Evolutionary conservation across 1,140 invertebrate genomes (phyloP), one percentile per base, ranked within the genome.

Genomic region (Pseudomyrmex concolor): DNA sequence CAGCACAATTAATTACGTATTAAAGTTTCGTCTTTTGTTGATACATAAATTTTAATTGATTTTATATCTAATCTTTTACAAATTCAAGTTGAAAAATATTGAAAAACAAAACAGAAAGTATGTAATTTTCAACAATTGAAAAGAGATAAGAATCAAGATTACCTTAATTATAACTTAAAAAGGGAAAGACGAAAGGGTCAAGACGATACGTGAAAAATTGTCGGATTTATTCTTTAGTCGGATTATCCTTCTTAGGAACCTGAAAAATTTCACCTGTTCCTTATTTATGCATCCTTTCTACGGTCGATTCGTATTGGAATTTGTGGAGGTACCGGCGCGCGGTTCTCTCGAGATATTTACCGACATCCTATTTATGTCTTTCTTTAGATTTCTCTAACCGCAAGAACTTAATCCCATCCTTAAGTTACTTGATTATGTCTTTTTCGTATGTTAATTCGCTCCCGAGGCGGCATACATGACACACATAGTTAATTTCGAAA

Each of bases 281-380:
- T 89, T 89, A 87, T 89, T 87, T 89, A 86, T 87, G 74, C 87
- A 87, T 89, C 85, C 83, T 87, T 81, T 77, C 82, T 85, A 64
- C 45, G 48, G 45, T 74, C 60, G 71, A 7, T 72, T 82, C 57
- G 71, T 77, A 74, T 77, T 70, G 78, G 73, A 64, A 81, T 89
- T 83, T 84, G 76, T 88, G 43, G 68, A 60, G 80, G 54, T 59
- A 50, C 45, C 77, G 66, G 72, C 25, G 25, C 25, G 25, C 71
- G 70, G 66, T 43, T 34, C 43, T 70, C 60, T 50, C 76, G 62
- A 17, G n/a, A 59, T 77, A 72, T 70, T 85, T 72, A 72, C 63
- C 78, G 76, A 62, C 64, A 68, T 77, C 76, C 86, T 87, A 84
- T 88, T 87, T 87, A 88, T 76, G 59, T 84, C 74, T 74, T 72